Evolutionary conservation across 1,140 invertebrate species (phyloP).

Genomic region (Aradophagus sp.): DNA sequence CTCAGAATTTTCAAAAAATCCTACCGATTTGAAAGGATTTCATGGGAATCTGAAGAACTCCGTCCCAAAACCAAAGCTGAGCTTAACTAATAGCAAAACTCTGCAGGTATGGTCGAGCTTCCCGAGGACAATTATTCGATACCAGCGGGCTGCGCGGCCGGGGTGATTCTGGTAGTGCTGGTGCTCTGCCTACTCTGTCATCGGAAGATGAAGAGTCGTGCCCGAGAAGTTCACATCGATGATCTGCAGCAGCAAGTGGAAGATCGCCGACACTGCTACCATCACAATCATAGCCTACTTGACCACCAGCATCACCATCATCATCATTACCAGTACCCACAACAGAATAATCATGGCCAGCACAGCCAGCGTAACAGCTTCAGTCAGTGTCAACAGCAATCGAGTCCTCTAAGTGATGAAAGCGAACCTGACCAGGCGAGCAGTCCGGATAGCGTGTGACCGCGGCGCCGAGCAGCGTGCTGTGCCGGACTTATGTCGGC

Average conservation of each 20-base stretch:
- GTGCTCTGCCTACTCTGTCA: constrained; percentile 69
- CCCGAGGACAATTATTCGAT: constrained; percentile 71
- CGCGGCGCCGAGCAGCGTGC: constrained; percentile 41
- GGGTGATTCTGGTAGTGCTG: constrained; percentile 62
- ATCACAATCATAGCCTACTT: constrained; percentile 68
- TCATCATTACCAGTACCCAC: constrained; percentile 62
- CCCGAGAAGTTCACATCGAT: constrained; percentile 63
- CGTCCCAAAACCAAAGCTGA: too few relatives aligned
- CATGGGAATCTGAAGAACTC: too few relatives aligned
- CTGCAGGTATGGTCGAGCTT: constrained; percentile 71
- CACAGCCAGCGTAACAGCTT: constrained; percentile 61
- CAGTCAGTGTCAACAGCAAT: constrained; percentile 62
- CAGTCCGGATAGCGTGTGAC: constrained; percentile 69
- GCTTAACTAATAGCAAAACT: too few relatives aligned
- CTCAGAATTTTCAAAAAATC: too few relatives aligned
- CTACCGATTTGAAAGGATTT: too few relatives aligned
- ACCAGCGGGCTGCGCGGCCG: constrained; percentile 63
- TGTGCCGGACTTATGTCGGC: constrained; percentile 18
- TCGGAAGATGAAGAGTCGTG: constrained; percentile 62
- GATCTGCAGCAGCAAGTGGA: constrained; percentile 66
- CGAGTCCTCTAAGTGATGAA: constrained; percentile 67
- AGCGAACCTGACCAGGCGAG: constrained; percentile 64
- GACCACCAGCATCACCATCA: constrained; percentile 58
- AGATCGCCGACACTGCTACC: constrained; percentile 66
- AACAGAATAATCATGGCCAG: constrained; percentile 59